Evolutionary conservation across 2,888 invertebrate species (phyloP), one percentile per base, ranked within the genome.

Genomic region (Cartodere bifasciata): DNA sequence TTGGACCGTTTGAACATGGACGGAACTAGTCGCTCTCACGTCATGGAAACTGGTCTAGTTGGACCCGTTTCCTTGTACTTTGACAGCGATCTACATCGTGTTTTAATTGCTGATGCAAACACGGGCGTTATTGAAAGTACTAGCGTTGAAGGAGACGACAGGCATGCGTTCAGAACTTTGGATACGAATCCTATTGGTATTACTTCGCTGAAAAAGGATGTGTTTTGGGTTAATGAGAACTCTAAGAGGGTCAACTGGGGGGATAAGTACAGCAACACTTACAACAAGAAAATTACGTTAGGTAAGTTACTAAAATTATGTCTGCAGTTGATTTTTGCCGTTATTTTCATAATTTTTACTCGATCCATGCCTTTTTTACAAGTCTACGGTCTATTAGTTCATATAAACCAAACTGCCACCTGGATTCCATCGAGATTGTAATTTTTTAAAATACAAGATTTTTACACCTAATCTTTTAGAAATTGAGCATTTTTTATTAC

Each of bases 1-100:
- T 75, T 88, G 16, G 77, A 81, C 49, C 68, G 71, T 34, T 62
- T 81, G 35, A 62, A 70, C 0, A 67, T 86, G 59, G 75, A 78
- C 43, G 86, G 85, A 0, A 53, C 60, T 1, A 69, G 65, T 9
- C 46, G 61, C 28, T 53, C 53, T 2, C 63, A 64, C 35, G 37
- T 64, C 0, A 50, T 63, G 2, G 63, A 62, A 22, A 45, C 52
- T 6, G 52, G 54, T 3, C 42, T 68, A 6, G 14, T 52, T 46
- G 70, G 77, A 28, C 68, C 75, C 6, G 58, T 77, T 16, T 56
- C 58, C 37, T 52, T 68, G 42, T 50, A 44, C 51, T 81, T 76
- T 48, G 71, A 77, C 38, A 55, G 57, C 7, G 60, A 67, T 12
- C 50, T 68, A 16, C 64, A 73, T 23, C 61, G 68, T 13, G 53